Evolutionary conservation across 2,113 vertebrate species (phyloP).

Genomic region (Tympanuchus pallidicinctus): DNA sequence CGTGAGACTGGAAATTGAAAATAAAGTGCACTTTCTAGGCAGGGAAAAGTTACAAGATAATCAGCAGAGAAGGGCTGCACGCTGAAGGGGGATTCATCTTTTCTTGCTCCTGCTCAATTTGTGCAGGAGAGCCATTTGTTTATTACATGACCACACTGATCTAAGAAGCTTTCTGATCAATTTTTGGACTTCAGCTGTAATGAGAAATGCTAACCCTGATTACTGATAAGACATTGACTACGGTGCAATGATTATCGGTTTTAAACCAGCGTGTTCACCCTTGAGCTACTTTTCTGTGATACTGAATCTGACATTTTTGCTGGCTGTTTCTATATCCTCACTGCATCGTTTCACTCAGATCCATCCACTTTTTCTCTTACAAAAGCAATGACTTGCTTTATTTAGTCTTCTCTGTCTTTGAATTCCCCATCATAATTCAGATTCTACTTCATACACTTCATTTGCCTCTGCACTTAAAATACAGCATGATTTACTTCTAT

Average conservation of each 20-base stretch:
- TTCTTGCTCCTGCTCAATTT: background rate
- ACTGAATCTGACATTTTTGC: slow-evolving; percentile 36
- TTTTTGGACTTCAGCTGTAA: background rate
- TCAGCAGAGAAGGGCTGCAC: background rate
- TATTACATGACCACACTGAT: background rate
- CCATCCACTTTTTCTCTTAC: background rate
- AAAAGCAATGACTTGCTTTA: background rate
- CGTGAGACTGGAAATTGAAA: background rate
- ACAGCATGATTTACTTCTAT: background rate
- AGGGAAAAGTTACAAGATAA: background rate
- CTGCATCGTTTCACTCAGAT: background rate
- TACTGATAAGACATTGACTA: background rate
- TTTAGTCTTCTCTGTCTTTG: background rate
- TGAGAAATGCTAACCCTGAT: slow-evolving; percentile 30
- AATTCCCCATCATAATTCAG: background rate
- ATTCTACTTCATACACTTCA: background rate
- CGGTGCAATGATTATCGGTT: background rate
- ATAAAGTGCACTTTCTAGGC: slow-evolving; percentile 38
- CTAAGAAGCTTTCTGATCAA: background rate
- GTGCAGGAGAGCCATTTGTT: background rate
- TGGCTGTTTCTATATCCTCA: background rate
- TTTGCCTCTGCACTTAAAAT: background rate
- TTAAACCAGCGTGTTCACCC: background rate
- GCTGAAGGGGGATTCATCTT: background rate
- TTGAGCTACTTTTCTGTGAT: slow-evolving; percentile 12